These are phyloP conservation scores for Chloroceryle inda DNA, from an alignment of 2,797 vertebrate species.

Conservation along the genomic window DNA sequence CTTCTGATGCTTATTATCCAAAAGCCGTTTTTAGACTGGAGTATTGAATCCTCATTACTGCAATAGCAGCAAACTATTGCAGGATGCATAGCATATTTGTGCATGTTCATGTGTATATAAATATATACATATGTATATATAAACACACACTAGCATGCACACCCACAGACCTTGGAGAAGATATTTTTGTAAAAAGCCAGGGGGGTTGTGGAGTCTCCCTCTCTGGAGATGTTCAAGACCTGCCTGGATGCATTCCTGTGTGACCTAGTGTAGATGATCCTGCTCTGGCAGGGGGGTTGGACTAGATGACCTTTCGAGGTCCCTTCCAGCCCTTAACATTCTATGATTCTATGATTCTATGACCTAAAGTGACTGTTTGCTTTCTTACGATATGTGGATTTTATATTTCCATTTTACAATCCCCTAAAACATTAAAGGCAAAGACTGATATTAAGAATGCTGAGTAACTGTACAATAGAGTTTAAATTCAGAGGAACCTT, in stretches of 20 bases:
- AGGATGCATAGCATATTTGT: background rate
- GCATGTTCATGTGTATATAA: background rate
- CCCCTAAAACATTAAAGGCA: background rate
- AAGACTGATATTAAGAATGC: background rate
- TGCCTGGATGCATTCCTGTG: too few relatives aligned
- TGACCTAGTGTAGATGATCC: too few relatives aligned
- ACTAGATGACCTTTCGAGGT: too few relatives aligned
- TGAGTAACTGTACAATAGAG: background rate
- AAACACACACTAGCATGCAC: background rate
- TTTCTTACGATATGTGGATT: background rate
- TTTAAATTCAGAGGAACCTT: background rate
- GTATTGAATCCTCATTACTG: background rate
- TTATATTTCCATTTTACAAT: background rate
- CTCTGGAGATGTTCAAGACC: too few relatives aligned
- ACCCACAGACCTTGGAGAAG: background rate
- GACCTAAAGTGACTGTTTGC: background rate
- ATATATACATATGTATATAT: accelerated
- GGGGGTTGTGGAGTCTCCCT: too few relatives aligned
- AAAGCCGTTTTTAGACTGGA: background rate
- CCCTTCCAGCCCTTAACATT: too few relatives aligned
- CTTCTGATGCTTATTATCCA: background rate
- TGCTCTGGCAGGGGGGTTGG: too few relatives aligned
- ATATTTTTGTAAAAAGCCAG: background rate
- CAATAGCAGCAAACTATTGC: background rate
- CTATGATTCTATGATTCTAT: too few relatives aligned